Conservation (phyloP, 2,888 invertebrate genomes). For the Sclerodermus sp. region DNA sequence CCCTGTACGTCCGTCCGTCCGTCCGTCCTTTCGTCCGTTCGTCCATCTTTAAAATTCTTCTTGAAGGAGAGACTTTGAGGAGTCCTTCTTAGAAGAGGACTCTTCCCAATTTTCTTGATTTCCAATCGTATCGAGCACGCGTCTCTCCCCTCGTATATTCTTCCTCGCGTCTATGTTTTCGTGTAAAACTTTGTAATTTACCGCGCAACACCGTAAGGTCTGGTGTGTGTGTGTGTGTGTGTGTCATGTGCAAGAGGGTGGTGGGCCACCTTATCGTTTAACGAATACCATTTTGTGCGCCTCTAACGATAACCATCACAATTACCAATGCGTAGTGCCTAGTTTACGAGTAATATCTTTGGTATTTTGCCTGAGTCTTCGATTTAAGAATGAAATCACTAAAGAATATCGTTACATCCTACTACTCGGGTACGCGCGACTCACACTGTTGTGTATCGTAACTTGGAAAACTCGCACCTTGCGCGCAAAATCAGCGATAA, state of each 20-base stretch:
- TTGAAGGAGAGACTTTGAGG: too few species aligned
- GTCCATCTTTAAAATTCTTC: too few species aligned
- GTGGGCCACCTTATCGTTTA: slow-evolving; percentile 17
- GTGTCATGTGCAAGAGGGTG: slow-evolving; percentile 27
- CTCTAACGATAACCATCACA: slow-evolving; percentile 47
- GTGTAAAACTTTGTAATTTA: background rate
- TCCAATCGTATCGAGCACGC: slow-evolving; percentile 1
- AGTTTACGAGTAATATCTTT: slow-evolving; percentile 52
- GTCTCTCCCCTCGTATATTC: background rate
- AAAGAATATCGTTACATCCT: slow-evolving; percentile 7
- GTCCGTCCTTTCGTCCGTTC: too few species aligned
- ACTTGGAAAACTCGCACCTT: too few species aligned
- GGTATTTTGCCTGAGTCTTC: slow-evolving; percentile 56
- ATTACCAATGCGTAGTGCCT: slow-evolving; percentile 46
- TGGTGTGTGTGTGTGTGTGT: slow-evolving; percentile 11
- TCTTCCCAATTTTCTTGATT: slow-evolving; percentile 1
- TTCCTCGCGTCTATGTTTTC: background rate
- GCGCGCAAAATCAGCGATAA: too few species aligned
- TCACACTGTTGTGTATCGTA: too few species aligned
- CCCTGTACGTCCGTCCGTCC: slow-evolving; percentile 11
- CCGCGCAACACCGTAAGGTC: too few species aligned
- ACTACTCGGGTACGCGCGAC: too few species aligned
- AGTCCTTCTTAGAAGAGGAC: too few species aligned
- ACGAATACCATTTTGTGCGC: slow-evolving; percentile 46
- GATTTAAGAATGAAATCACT: slow-evolving; percentile 29